Conservation (phyloP, 1,140 invertebrate genomes). For the Sarcophaga bullata region DNA sequence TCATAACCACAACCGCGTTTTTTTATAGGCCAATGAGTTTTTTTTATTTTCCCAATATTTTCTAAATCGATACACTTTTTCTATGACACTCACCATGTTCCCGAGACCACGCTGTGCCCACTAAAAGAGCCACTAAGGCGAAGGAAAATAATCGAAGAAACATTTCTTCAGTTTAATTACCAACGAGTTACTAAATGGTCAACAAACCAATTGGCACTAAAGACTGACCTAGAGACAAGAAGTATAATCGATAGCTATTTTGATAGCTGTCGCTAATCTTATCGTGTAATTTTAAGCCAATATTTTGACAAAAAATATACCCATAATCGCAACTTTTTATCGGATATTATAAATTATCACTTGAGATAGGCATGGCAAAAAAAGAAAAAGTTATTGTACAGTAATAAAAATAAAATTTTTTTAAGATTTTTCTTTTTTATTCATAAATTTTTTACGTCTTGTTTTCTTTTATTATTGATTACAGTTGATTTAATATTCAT, state of each 20-base stretch:
- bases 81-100: constrained; percentile 14
- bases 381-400: not conserved
- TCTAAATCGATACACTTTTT: no score
- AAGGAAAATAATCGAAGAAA: not conserved
- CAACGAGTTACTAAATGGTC: not conserved
- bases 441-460: not conserved
- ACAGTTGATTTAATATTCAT: no score
- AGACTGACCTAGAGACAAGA: not conserved
- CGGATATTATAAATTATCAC: not conserved
- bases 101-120: not conserved
- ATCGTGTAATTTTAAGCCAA: not conserved
- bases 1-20: no score
- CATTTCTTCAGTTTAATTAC: constrained; percentile 8
- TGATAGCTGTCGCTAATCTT: not conserved
- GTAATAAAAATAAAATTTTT: no score
- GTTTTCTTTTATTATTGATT: not conserved
- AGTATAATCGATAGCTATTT: not conserved
- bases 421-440: not conserved
- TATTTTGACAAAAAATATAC: not conserved
- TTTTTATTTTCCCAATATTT: no score
- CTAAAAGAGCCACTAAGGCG: not conserved
- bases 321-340: not conserved
- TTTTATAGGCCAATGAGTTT: no score
- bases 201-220: constrained; percentile 9
- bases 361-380: not conserved